Evolutionary conservation across 2,888 invertebrate genomes (phyloP).

Genomic region (Rhopalosiphum nymphaeae): DNA sequence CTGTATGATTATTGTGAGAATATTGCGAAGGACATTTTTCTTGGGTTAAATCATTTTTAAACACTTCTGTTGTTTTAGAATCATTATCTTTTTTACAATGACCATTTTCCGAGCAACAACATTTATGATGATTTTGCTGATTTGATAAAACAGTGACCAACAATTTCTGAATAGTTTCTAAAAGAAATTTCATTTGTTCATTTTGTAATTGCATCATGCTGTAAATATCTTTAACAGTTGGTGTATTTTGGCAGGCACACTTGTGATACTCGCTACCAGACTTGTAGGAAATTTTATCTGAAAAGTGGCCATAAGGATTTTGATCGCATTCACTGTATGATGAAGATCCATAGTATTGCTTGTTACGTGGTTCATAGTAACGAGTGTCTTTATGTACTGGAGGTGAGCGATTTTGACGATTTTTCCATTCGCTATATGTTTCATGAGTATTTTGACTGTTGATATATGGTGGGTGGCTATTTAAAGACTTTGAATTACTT

Average conservation of each 20-base stretch:
- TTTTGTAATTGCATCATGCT: slow-evolving; percentile 58
- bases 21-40: not conserved
- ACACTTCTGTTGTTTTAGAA: not conserved
- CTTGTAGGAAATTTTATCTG: slow-evolving; percentile 34
- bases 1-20: not conserved
- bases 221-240: slow-evolving; percentile 58
- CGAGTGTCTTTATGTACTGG: slow-evolving; percentile 34
- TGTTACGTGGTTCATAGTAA: slow-evolving; percentile 41
- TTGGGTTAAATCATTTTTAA: not conserved
- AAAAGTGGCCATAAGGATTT: slow-evolving; percentile 32
- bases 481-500: slow-evolving; percentile 21
- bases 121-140: slow-evolving; percentile 58
- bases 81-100: slow-evolving; percentile 16
- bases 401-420: slow-evolving; percentile 47
- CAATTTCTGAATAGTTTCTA: slow-evolving; percentile 58
- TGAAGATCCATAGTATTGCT: slow-evolving; percentile 39
- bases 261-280: slow-evolving; percentile 31
- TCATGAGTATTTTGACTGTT: slow-evolving; percentile 35
- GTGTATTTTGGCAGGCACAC: slow-evolving; percentile 42
- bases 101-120: slow-evolving; percentile 21
- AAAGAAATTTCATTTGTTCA: slow-evolving; percentile 61
- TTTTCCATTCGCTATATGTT: slow-evolving; percentile 61
- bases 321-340: slow-evolving; percentile 40
- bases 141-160: slow-evolving; percentile 51
- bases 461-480: not conserved